Evolutionary conservation across 2,888 invertebrate species (phyloP), one percentile per base, ranked within the genome.

Genomic region (Aporophyla lueneburgensis): DNA sequence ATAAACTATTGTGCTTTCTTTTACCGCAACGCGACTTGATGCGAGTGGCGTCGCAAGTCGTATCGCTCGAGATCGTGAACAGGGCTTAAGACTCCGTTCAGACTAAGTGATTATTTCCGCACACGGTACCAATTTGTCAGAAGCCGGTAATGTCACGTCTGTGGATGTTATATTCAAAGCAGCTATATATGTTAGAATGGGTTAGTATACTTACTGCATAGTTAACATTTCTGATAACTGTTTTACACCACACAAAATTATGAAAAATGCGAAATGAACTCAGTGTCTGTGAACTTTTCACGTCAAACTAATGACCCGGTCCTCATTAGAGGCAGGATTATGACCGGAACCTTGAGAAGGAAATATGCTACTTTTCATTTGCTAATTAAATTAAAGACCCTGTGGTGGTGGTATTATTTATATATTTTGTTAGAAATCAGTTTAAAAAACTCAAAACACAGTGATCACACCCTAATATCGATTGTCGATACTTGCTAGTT

Each of bases 91-190:
- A 24, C 24, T 24, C 56, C 7, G 24, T 58, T 58, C 24, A 58
- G 56, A 24, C 24, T 43, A 40, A 62, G 19, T 71, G 61, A 62
- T 74, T 49, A 78, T 77, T 77, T 78, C 78, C 78, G 49, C 43
- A 54, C 43, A 61, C 54, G 66, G 51, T 56, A 46, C 16, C 75
- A 74, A 62, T 74, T 61, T 24, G 14, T 40, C 56, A 12, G 27
- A 12, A 49, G 27, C 27, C 27, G 27, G 54, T 51, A 56, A 56
- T 54, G 21, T 21, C 40, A 27, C 71, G 76, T 61, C 51, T 76
- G 33, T 66, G 66, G 24, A 46, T 16, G 70, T 51, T 24, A 16
- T 24, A 67, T 76, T 27, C 43, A 66, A 76, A 76, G 27, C 70
- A 71, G 61, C 51, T 66, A 24, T 53, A n/a, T 33, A 16, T 4